Base-by-base conservation (phyloP, 2,888 invertebrate species). In the Caenorhabditis afra region DNA sequence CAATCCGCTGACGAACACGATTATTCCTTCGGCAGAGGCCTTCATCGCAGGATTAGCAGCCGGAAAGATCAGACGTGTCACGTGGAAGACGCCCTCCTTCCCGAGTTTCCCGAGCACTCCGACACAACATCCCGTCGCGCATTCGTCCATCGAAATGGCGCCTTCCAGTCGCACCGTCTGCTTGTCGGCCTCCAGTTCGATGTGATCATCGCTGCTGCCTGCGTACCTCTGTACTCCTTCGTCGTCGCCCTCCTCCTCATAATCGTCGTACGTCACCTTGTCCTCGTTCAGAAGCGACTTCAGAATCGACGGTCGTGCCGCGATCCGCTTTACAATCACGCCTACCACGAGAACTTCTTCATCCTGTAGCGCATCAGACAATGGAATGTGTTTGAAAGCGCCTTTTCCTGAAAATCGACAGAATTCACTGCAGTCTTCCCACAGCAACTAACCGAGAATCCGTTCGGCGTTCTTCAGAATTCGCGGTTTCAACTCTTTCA, bases 111-210 rank as follows among this genome's bases (percentile, higher is more conserved):
- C 79, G 16, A 79, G 55, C 20, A 79, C 49, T n/a, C 84, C 84
- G 20, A 77, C 77, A 50, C 78, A 71, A 49, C 82, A 82, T 12
- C 84, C 84, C 11, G 84, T 84, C 5, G 84, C 84, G 41, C 82
- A 81, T 0, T 78, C 76, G 49, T 84, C 73, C 79, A 84, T 80
- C 20, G 57, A 52, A 44, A 84, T 75, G 1, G 65, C 52, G 14
- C 82, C 84, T 39, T 64, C 74, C 10, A 79, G 50, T 18, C 59
- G 55, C 1, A 68, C 68, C 1, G 64, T 67, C 35, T 84, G 84
- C 55, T 80, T 77, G 7, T 84, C 84, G 2, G 76, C 74, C 58
- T 84, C 84, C 12, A 84, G 58, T 50, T 84, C 84, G 18, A 84
- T 62, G 12, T 50, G 74, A 59, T 84, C 84, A 20, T 84, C 73